A percentile compares a stretch with the other conserved stretches of the same genome.
These are phyloP conservation scores for Trichosurus vulpecula DNA, from an alignment of 2,797 vertebrate genomes.

Conservation along the genomic window DNA sequence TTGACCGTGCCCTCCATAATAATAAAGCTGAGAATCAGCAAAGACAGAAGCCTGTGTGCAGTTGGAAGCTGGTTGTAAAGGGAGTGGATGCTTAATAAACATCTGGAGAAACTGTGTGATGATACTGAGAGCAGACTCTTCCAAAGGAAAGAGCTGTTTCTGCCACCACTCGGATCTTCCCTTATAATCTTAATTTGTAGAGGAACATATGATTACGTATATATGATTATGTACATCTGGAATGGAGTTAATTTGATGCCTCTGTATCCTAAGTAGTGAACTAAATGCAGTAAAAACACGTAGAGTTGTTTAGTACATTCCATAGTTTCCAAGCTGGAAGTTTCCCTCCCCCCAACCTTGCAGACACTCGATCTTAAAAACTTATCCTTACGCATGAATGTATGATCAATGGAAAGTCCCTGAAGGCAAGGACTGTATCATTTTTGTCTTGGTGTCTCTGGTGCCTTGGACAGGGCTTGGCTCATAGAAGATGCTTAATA, in stretches of 20 bases:
- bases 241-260: conserved; percentile 38
- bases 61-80: conserved; percentile 71
- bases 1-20: conserved; percentile 77
- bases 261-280: conserved; percentile 30
- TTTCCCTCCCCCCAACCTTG: neutral
- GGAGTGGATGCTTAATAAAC: conserved; percentile 76
- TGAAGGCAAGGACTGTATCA: neutral
- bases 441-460: neutral
- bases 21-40: conserved; percentile 77
- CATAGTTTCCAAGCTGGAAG: conserved; percentile 38
- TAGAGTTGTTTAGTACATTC: conserved; percentile 3
- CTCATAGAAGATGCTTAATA: neutral
- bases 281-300: conserved; percentile 49
- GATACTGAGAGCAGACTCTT: conserved; percentile 68
- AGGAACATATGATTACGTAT: conserved; percentile 72
- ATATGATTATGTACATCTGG: conserved; percentile 74
- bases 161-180: conserved; percentile 49
- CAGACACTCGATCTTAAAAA: neutral
- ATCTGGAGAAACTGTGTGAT: conserved; percentile 74
- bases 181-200: conserved; percentile 68
- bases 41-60: conserved; percentile 67
- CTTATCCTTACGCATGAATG: neutral
- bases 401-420: neutral
- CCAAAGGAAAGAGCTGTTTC: conserved; percentile 28
- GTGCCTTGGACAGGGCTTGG: neutral